Percentiles rank a stretch among this genome's conserved stretches.
Conservation (phyloP, 2,888 invertebrate species). For the Psylliodes chrysocephalus region DNA sequence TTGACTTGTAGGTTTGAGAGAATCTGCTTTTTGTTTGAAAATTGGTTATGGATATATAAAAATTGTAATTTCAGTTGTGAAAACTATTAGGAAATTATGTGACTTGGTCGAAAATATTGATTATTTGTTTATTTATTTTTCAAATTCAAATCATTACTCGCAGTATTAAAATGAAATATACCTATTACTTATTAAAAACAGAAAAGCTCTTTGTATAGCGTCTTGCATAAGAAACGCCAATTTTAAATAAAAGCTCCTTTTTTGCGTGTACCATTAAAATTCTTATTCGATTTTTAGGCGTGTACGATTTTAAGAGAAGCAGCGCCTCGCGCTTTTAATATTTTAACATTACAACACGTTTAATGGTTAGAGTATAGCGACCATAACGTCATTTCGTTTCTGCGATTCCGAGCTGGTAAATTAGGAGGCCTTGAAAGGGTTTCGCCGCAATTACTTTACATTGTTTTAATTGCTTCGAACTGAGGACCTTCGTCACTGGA, state of each 20-base stretch:
- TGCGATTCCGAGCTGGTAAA: not conserved
- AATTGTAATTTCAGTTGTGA: too few species aligned
- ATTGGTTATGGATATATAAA: too few species aligned
- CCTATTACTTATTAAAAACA: too few species aligned
- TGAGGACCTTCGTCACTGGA: slow-evolving; percentile 27
- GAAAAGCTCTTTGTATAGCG: too few species aligned
- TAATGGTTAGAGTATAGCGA: not conserved
- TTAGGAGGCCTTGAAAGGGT: slow-evolving; percentile 42
- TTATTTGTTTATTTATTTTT: too few species aligned
- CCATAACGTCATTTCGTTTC: not conserved
- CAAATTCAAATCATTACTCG: too few species aligned
- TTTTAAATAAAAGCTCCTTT: too few species aligned
- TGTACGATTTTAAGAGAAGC: not conserved
- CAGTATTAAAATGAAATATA: too few species aligned
- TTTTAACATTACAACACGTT: not conserved
- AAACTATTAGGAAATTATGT: too few species aligned
- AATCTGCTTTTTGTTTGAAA: slow-evolving; percentile 1
- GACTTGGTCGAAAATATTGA: too few species aligned
- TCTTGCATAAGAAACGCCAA: too few species aligned
- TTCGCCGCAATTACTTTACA: slow-evolving; percentile 51
- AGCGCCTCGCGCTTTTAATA: not conserved
- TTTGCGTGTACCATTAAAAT: too few species aligned
- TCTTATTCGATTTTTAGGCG: not conserved
- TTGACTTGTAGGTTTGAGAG: slow-evolving; percentile 1
- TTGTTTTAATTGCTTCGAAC: slow-evolving; percentile 51